These are phyloP conservation scores for Abscondita cerata DNA, from an alignment of 2,888 invertebrate species.

Conservation along the genomic window DNA sequence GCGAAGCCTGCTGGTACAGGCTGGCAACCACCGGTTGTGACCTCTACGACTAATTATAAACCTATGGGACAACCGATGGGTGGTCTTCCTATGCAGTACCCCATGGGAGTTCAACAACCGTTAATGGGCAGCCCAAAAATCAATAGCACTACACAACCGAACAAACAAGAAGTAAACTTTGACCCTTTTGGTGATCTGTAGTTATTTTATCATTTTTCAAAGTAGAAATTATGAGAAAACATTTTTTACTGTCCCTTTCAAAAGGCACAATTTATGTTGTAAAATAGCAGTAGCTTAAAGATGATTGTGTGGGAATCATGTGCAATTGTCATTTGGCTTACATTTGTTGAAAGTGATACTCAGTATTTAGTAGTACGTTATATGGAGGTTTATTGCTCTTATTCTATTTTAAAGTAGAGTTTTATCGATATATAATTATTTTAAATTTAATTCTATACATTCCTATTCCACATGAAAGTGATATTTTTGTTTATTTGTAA, in stretches of 20 bases:
- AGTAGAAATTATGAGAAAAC: background rate
- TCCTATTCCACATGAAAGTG: constrained; percentile 30
- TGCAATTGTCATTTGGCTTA: constrained; percentile 24
- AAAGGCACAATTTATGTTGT: constrained; percentile 26
- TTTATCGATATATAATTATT: constrained; percentile 17
- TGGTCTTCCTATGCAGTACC: constrained; percentile 46
- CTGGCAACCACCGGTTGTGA: constrained; percentile 86
- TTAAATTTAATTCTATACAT: constrained; percentile 31
- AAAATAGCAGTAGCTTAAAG: constrained; percentile 11
- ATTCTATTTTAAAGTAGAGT: constrained; percentile 6
- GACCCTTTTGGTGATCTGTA: constrained; percentile 60
- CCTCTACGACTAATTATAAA: constrained; percentile 82
- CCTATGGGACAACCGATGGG: constrained; percentile 69
- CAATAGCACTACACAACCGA: constrained; percentile 41
- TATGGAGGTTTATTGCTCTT: background rate
- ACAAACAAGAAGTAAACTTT: constrained; percentile 52
- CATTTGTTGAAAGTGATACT: constrained; percentile 19
- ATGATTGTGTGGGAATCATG: constrained; percentile 16
- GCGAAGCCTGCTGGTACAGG: constrained; percentile 82
- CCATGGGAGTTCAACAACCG: constrained; percentile 39
- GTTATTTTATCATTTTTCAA: constrained; percentile 34
- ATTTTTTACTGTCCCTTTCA: constrained; percentile 21
- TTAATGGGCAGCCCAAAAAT: constrained; percentile 51
- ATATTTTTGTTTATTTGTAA: constrained; percentile 28
- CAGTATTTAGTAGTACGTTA: constrained; percentile 16